These are phyloP conservation scores for Sphinx pinastri DNA, from an alignment of 2,888 invertebrate genomes.

Conservation along the genomic window DNA sequence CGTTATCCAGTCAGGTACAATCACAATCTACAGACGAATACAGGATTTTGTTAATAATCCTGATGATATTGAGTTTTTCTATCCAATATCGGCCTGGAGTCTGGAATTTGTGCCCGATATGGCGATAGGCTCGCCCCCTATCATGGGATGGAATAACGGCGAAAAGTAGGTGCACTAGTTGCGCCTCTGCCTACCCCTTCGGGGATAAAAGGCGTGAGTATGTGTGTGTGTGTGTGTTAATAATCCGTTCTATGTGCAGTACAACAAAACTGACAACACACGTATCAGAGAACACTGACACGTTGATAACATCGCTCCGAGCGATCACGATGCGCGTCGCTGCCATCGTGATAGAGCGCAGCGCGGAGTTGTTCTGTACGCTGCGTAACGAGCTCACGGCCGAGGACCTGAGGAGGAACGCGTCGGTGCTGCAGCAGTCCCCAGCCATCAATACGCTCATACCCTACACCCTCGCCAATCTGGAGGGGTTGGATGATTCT, in stretches of 20 bases:
- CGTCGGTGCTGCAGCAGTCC: slow-evolving; percentile 65
- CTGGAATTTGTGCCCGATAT: too few species aligned
- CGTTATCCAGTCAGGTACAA: too few species aligned
- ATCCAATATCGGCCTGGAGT: too few species aligned
- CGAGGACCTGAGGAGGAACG: slow-evolving; percentile 70
- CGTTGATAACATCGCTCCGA: slow-evolving; percentile 58
- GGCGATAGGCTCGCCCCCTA: too few species aligned
- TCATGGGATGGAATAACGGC: too few species aligned
- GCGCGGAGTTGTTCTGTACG: slow-evolving; percentile 89
- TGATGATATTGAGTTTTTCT: too few species aligned
- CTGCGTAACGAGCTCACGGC: slow-evolving; percentile 87
- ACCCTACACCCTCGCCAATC: slow-evolving; percentile 93
- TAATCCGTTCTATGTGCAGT: not conserved
- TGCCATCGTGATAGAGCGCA: slow-evolving; percentile 89
- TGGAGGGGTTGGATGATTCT: slow-evolving; percentile 92
- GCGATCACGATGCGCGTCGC: slow-evolving; percentile 88
- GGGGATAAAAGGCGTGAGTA: too few species aligned
- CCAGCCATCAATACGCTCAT: slow-evolving; percentile 89
- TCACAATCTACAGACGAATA: too few species aligned
- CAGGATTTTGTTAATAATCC: too few species aligned
- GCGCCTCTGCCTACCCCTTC: too few species aligned
- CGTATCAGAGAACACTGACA: slow-evolving; percentile 56
- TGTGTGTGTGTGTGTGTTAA: too few species aligned
- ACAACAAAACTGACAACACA: slow-evolving; percentile 36
- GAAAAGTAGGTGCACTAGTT: too few species aligned